A percentile compares a stretch with the other conserved stretches of the same genome.
Evolutionary conservation across 1,140 invertebrate genomes (phyloP).

Genomic region (Zaprionus nigranus): DNA sequence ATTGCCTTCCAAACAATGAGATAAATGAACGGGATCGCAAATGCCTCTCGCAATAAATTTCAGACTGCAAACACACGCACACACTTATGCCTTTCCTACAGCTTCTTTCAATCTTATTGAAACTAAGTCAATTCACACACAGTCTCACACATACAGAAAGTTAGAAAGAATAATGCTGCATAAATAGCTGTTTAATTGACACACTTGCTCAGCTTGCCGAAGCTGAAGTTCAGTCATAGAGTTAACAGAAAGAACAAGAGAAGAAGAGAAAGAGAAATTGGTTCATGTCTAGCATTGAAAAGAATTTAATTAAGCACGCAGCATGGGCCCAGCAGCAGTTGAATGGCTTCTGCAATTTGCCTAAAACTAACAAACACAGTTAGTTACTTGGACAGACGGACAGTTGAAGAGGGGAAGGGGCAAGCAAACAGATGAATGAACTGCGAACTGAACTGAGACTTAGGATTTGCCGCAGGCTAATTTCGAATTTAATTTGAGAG

Average conservation of each 20-base stretch:
- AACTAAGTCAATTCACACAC: background rate
- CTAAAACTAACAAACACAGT: constrained; percentile 53
- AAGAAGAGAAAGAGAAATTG: constrained; percentile 1
- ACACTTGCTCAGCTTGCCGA: constrained; percentile 10
- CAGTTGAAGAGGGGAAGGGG: background rate
- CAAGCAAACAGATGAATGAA: background rate
- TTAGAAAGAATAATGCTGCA: constrained; percentile 22
- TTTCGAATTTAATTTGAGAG: constrained; percentile 48
- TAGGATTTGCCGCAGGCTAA: constrained; percentile 34
- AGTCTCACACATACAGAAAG: background rate
- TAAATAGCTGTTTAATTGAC: constrained; percentile 38
- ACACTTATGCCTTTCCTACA: background rate
- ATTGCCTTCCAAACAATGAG: background rate
- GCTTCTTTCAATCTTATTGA: background rate
- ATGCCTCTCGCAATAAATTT: background rate
- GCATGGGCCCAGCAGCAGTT: background rate
- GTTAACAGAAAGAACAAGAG: background rate
- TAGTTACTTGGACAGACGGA: constrained; percentile 17
- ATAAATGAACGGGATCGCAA: background rate
- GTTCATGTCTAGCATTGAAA: constrained; percentile 41
- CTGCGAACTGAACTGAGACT: constrained; percentile 5
- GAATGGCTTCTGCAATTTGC: constrained; percentile 40
- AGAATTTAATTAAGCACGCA: constrained; percentile 60
- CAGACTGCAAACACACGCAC: background rate
- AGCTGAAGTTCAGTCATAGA: constrained; percentile 5